phyloP scores from a whole-genome alignment of 92 coral and sea anemone genomes.

The Diadumene lineata region DNA sequence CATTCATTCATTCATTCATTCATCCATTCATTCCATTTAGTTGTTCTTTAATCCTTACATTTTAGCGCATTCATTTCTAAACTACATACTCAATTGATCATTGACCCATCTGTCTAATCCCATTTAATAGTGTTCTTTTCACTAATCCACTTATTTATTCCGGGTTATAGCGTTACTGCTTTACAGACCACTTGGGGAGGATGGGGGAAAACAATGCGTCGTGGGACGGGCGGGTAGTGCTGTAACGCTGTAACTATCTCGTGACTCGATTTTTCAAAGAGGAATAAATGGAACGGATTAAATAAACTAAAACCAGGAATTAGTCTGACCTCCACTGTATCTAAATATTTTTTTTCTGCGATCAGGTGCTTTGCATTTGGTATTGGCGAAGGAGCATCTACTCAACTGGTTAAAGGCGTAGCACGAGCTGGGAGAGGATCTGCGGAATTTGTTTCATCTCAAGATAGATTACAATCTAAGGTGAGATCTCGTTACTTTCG shows the following conservation, averaged over 20 bases:
- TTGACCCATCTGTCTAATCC: not conserved
- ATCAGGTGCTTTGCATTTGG: conserved; percentile 64
- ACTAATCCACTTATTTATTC: not conserved
- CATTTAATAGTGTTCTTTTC: too few species aligned
- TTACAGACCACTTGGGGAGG: too few species aligned
- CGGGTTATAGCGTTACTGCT: too few species aligned
- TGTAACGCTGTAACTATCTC: too few species aligned
- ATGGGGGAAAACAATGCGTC: too few species aligned
- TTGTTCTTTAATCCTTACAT: not conserved
- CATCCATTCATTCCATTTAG: not conserved
- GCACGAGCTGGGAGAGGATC: conserved; percentile 61
- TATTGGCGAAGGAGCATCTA: conserved; percentile 63
- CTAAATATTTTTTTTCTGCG: not conserved
- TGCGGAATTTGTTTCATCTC: conserved; percentile 55
- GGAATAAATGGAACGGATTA: too few species aligned
- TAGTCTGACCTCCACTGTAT: too few species aligned
- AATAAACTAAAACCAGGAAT: too few species aligned
- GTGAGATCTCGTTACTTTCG: conserved; percentile 8
- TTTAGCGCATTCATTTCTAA: not conserved
- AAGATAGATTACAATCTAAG: conserved; percentile 57
- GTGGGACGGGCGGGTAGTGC: too few species aligned
- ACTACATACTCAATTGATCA: not conserved
- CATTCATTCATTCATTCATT: not conserved
- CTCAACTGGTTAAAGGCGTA: conserved; percentile 59
- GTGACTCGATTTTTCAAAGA: too few species aligned